These are phyloP conservation scores for Marisa cornuarietis DNA, from an alignment of 1,140 invertebrate species.

Conservation along the genomic window DNA sequence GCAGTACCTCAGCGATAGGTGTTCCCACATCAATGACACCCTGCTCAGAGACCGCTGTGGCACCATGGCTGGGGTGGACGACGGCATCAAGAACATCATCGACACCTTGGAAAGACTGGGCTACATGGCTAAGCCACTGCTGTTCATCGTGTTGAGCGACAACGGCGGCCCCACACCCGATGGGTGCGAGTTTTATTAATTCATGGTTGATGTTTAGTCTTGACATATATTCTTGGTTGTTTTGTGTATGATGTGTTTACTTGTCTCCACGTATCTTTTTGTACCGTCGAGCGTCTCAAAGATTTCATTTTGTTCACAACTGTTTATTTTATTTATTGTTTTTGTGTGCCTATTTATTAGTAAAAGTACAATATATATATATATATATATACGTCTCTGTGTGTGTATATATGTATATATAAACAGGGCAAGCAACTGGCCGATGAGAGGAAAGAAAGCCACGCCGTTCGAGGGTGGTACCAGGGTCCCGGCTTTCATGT, in stretches of 20 bases:
- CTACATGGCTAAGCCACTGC: not conserved
- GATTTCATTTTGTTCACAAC: not conserved
- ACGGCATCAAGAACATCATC: not conserved
- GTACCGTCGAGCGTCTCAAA: not conserved
- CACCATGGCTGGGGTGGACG: not conserved
- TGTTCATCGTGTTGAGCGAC: not conserved
- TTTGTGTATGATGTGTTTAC: too few relatives aligned
- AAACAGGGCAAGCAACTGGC: constrained; percentile 10
- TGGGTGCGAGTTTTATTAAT: too few relatives aligned
- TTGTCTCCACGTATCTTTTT: not conserved
- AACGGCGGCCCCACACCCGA: not conserved
- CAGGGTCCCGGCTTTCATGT: not conserved
- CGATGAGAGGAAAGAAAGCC: constrained; percentile 7
- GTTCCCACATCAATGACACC: not conserved
- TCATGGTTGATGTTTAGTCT: too few relatives aligned
- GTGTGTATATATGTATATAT: not conserved
- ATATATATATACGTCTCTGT: not conserved
- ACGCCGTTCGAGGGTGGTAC: constrained; percentile 15
- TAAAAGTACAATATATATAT: not conserved
- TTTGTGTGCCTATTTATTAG: not conserved
- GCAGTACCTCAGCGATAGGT: not conserved
- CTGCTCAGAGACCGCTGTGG: not conserved
- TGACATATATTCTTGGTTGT: not conserved
- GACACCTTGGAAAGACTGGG: not conserved
- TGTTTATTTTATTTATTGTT: too few relatives aligned